Percentiles rank a stretch among this genome's conserved stretches.
phyloP scores from a whole-genome alignment of 2,113 vertebrate genomes.

The Brachirus orientalis region DNA sequence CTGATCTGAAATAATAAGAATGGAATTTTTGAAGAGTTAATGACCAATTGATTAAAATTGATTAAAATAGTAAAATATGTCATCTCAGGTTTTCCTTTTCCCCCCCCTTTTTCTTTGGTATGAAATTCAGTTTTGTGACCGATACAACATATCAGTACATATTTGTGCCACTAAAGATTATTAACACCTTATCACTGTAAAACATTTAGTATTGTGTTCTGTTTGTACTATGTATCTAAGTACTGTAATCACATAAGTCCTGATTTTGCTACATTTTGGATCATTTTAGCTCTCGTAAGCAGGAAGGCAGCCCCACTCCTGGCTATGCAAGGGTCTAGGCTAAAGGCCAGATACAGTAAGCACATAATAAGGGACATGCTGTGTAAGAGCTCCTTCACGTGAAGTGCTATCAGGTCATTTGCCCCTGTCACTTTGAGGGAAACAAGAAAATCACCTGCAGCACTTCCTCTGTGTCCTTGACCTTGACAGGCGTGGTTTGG shows the following conservation, averaged over 20 bases:
- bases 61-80: too few species aligned
- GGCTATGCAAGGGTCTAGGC: conserved; percentile 19
- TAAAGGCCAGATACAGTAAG: conserved; percentile 38
- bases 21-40: not conserved
- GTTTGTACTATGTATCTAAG: too few species aligned
- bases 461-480: conserved; percentile 83
- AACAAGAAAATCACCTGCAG: conserved; percentile 82
- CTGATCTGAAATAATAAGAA: not conserved
- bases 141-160: too few species aligned
- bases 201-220: too few species aligned
- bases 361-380: conserved; percentile 49
- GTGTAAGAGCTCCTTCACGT: conserved; percentile 49
- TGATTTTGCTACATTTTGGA: too few species aligned
- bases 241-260: too few species aligned
- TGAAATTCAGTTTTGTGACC: not conserved
- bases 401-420: conserved; percentile 40
- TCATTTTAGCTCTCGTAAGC: too few species aligned
- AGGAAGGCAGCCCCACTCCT: conserved; percentile 26
- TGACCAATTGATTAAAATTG: too few species aligned
- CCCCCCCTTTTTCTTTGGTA: too few species aligned
- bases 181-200: not conserved
- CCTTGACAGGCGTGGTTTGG: conserved; percentile 81
- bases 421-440: conserved; percentile 26
- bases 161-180: not conserved
- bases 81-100: too few species aligned